These are phyloP conservation scores for Helicoverpa assulta DNA, from an alignment of 2,888 invertebrate genomes.

Conservation along the genomic window DNA sequence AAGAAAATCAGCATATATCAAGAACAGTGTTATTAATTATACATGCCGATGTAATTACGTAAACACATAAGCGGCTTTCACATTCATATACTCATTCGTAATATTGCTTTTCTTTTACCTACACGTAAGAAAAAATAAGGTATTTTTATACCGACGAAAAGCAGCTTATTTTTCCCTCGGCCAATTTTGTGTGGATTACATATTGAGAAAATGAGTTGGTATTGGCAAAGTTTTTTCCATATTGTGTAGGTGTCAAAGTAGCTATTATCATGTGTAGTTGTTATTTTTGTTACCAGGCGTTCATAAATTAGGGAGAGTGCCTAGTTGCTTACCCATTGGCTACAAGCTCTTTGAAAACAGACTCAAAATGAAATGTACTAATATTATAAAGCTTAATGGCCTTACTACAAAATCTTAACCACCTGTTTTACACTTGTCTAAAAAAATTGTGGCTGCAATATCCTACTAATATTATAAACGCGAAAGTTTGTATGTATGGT, in stretches of 20 bases:
- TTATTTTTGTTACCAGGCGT: background rate
- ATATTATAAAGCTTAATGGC: no score
- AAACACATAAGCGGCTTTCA: conserved; percentile 5
- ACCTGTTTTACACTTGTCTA: no score
- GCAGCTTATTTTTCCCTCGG: conserved; percentile 15
- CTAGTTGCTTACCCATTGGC: background rate
- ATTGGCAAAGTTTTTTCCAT: conserved; percentile 1
- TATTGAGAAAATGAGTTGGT: conserved; percentile 18
- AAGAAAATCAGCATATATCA: background rate
- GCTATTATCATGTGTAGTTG: background rate
- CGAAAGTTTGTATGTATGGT: no score
- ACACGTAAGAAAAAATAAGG: conserved; percentile 8
- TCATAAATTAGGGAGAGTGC: background rate
- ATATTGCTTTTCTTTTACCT: background rate
- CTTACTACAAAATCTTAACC: no score
- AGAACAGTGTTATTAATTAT: background rate
- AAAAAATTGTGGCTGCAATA: no score
- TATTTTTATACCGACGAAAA: conserved; percentile 18
- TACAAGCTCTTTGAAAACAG: background rate
- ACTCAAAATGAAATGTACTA: no score
- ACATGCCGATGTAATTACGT: conserved; percentile 29
- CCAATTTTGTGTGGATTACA: conserved; percentile 34
- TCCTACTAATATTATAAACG: no score
- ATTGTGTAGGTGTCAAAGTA: conserved; percentile 17
- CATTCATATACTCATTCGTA: background rate